These are phyloP conservation scores for Caenorhabditis afra DNA, from an alignment of 2,888 invertebrate species.

Conservation along the genomic window DNA sequence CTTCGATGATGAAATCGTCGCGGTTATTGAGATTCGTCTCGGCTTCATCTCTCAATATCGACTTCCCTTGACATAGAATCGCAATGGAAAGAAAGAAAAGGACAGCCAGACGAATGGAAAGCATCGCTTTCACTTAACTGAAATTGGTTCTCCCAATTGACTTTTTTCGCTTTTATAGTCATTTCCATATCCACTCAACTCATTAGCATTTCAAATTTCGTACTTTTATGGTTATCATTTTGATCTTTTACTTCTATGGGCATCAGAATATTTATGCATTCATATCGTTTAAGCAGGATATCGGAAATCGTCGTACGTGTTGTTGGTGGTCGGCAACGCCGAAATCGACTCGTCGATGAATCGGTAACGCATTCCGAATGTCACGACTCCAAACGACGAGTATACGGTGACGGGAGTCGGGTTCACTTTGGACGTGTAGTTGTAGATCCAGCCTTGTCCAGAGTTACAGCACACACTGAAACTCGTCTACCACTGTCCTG, in stretches of 20 bases:
- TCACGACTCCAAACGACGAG: neutral
- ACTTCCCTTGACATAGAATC: no score
- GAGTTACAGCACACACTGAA: neutral
- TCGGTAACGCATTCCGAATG: neutral
- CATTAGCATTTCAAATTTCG: neutral
- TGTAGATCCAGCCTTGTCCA: neutral
- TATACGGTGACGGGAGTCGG: neutral
- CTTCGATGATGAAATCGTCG: neutral
- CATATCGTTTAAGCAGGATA: neutral
- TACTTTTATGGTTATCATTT: no score
- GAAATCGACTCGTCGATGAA: neutral
- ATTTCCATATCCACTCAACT: neutral
- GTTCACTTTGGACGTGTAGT: neutral
- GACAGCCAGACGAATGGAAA: no score
- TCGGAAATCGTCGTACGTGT: neutral
- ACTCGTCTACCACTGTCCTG: no score
- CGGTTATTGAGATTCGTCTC: no score
- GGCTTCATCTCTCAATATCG: no score
- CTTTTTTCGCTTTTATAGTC: neutral
- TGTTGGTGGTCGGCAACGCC: neutral
- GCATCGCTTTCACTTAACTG: no score
- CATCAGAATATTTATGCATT: no score
- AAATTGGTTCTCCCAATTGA: no score
- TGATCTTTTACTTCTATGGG: no score
- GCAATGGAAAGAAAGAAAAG: no score